A percentile compares a stretch with the other conserved stretches of the same genome.
Evolutionary conservation across 2,797 vertebrate species (phyloP).

Genomic region (Halcyon leucocephala): DNA sequence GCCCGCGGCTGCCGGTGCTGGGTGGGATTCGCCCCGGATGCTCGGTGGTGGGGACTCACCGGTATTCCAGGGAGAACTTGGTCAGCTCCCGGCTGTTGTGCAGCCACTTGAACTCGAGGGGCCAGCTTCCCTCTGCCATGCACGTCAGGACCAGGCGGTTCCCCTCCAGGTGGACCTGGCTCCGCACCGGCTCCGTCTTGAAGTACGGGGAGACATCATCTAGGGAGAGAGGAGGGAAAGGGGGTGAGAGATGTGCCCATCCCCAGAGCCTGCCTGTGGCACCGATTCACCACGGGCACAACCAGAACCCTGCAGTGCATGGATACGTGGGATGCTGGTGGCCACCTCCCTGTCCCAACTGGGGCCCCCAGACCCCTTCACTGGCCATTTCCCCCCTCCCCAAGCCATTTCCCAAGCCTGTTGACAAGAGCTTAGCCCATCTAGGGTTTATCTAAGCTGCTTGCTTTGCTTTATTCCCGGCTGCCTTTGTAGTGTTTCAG

Average conservation of each 20-base stretch:
- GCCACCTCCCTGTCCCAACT: neutral
- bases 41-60: constrained; percentile 74
- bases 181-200: constrained; percentile 93
- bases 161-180: constrained; percentile 94
- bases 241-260: neutral
- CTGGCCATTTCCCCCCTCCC: neutral
- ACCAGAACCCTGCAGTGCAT: rapidly evolving
- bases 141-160: constrained; percentile 97
- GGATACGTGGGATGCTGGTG: neutral
- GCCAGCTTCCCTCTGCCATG: constrained; percentile 99
- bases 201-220: constrained; percentile 97
- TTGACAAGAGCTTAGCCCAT: neutral
- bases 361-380: neutral
- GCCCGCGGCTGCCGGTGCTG: rapidly evolving
- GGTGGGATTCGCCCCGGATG: rapidly evolving
- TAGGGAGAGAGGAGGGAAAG: constrained; percentile 53
- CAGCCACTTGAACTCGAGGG: constrained; percentile 97
- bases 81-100: constrained; percentile 92
- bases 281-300: rapidly evolving
- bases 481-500: constrained; percentile 39
- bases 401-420: neutral
- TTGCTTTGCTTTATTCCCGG: constrained; percentile 52
- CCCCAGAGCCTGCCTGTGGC: neutral
- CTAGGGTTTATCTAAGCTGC: constrained; percentile 48
- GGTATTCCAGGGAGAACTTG: constrained; percentile 95